phyloP scores from a whole-genome alignment of 2,797 vertebrate species.

The Spinus olivaceus region DNA sequence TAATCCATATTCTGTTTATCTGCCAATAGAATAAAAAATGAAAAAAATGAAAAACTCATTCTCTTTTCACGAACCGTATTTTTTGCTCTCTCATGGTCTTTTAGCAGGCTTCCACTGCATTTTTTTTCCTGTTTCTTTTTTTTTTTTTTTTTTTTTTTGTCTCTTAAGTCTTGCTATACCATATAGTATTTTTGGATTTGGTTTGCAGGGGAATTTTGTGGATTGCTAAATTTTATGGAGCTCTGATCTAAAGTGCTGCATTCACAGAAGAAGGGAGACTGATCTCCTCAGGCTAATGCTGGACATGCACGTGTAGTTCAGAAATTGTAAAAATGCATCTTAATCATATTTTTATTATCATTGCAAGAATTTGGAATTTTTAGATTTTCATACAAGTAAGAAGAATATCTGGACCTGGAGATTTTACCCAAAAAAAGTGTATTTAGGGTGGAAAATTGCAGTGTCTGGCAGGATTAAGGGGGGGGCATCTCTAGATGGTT shows the following conservation, averaged over 20 bases:
- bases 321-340: fast-evolving
- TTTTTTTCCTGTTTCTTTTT: not conserved
- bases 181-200: not conserved
- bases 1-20: not conserved
- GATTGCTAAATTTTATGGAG: not conserved
- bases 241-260: not conserved
- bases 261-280: not conserved
- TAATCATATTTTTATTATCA: not conserved
- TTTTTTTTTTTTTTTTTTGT: not conserved
- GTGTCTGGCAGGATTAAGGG: no score
- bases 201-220: not conserved
- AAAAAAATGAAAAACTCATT: not conserved
- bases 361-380: not conserved
- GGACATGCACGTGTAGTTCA: not conserved
- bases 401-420: not conserved
- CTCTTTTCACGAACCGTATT: not conserved
- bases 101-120: not conserved
- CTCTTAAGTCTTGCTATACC: not conserved
- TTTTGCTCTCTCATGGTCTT: not conserved
- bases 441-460: not conserved
- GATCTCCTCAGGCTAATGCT: not conserved
- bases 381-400: not conserved
- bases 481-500: not conserved
- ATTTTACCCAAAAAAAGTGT: not conserved
- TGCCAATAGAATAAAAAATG: not conserved